Evolutionary conservation across 92 coral and sea anemone species (phyloP), one percentile per base, ranked within the genome.

Genomic region (Porites rus): DNA sequence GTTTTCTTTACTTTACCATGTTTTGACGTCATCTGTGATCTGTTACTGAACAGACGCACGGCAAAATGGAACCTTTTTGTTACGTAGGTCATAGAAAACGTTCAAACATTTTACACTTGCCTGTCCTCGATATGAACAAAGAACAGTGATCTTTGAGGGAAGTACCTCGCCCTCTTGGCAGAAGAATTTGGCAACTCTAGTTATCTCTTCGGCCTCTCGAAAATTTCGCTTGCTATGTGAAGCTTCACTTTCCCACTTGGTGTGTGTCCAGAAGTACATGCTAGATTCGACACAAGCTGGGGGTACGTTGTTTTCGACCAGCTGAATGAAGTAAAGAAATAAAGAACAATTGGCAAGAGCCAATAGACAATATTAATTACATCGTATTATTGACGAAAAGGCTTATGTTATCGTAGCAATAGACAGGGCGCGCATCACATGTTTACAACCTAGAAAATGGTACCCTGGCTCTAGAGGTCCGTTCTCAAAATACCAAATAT

Each of bases 81-180:
- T 25, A 25, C 0, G 2, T 25, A 25, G 28, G 28, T 25, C 59
- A 54, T 13, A 54, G 59, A 54, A 8, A 54, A 25, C 28, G 28
- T 25, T 25, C 2, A 25, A 25, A 25, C 28, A 25, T 25, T 25
- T 25, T 22, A 12, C 25, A 85, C 84, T 52, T 64, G 75, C 98
- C 98, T 96, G 98, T 6, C 98, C 98, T 5, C 95, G 97, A 76
- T 96, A 96, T 10, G 98, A 89, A 24, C 98, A 96, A 25, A 96
- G 79, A 66, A 96, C 91, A 21, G 98, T 96, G 52, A 96, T 88
- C 59, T 81, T 65, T 10, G 65, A 18, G 62, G 95, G 88, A 2
- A 9, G 54, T 58, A 87, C 89, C 16, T 59, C 77, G 20, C 85
- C 75, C 60, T 90, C 25, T 0, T 12, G 46, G 38, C 87, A 83